A percentile compares a stretch with the other conserved stretches of the same genome.
Conservation (phyloP, 2,113 vertebrate species). For the Brachyhypopomus occidentalis region DNA sequence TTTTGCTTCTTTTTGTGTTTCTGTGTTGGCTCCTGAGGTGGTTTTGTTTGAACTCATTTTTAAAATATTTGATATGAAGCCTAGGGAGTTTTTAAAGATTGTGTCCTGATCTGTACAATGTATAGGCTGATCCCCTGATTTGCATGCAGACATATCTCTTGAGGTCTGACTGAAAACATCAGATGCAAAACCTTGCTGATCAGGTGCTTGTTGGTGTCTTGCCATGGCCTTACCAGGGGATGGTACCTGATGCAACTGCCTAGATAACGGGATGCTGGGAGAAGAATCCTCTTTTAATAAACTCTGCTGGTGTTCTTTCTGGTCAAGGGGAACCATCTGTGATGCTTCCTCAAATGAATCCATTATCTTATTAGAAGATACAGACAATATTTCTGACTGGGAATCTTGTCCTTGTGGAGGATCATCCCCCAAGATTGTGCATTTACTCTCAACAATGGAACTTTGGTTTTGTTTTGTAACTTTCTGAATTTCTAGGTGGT, state of each 20-base stretch:
- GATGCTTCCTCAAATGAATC: conserved; percentile 70
- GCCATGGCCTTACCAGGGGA: conserved; percentile 37
- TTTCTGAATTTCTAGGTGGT: conserved; percentile 41
- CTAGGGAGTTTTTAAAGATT: conserved; percentile 49
- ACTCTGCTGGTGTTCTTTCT: conserved; percentile 38
- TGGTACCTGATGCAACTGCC: conserved; percentile 42
- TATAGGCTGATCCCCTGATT: conserved; percentile 54
- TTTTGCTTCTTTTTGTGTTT: neutral
- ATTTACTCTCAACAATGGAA: conserved; percentile 43
- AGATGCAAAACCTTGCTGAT: conserved; percentile 73
- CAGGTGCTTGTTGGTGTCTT: conserved; percentile 48
- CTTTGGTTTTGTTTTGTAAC: conserved; percentile 37
- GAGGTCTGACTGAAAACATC: conserved; percentile 72
- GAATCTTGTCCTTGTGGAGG: conserved; percentile 45
- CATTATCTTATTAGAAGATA: conserved; percentile 67
- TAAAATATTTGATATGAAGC: conserved; percentile 71
- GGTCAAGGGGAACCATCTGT: conserved; percentile 28
- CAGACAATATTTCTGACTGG: conserved; percentile 71
- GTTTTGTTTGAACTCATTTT: conserved; percentile 69
- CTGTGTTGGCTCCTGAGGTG: conserved; percentile 54
- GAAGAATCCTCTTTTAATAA: conserved; percentile 39
- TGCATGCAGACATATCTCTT: conserved; percentile 59
- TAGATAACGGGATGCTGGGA: conserved; percentile 31
- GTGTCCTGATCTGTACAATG: conserved; percentile 61
- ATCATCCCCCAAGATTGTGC: conserved; percentile 35